Base-by-base conservation (phyloP, 2,797 vertebrate genomes). In the Sebastolobus altivelis region DNA sequence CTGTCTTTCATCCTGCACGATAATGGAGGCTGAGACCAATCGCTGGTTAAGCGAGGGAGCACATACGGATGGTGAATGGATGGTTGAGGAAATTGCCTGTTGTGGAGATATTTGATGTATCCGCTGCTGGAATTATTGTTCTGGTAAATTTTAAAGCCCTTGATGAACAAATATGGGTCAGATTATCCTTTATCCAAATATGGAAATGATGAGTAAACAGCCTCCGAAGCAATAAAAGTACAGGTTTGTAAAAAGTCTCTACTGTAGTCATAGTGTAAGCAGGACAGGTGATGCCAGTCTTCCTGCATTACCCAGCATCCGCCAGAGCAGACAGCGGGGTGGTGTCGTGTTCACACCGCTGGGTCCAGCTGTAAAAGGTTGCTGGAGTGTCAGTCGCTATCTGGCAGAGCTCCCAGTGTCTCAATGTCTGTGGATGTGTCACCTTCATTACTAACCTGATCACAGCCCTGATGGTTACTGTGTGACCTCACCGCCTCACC, bases 1-100 rank as follows among this genome's bases (percentile, higher is more conserved):
- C 72, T 60, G 72, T 83, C 83, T 92, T 91, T 93, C 85, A 93
- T 94, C 91, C 86, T 40, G 62, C 80, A 38, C 78, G 72, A 84
- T 94, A 91, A 93, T 91, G 84, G 84, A 93, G 81, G 46, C 84
- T 6, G 54, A 89, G 88, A 72, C 81, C 22, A 65, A 77, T 61
- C 27, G 12, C 83, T 92, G 89, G 85, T 93, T 88, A 88, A 92
- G 85, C 77, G 79, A 80, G 85, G 73, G 65, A 88, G 75, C 75
- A 60, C 78, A 52, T 10, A 72, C 37, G 8, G 65, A 60, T 55
- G 25, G 31, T 63, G 63, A 73, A 71, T 62, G 31, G 55, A 71
- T 66, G 62, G 37, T 83, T 63, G 63, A 75, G 82, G 85, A 87
- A 87, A 85, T 73, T 40, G 74, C 54, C 82, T 67, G 68, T 67